Evolutionary conservation across 1,140 invertebrate species (phyloP).

Genomic region (Ceratosolen fusciceps): DNA sequence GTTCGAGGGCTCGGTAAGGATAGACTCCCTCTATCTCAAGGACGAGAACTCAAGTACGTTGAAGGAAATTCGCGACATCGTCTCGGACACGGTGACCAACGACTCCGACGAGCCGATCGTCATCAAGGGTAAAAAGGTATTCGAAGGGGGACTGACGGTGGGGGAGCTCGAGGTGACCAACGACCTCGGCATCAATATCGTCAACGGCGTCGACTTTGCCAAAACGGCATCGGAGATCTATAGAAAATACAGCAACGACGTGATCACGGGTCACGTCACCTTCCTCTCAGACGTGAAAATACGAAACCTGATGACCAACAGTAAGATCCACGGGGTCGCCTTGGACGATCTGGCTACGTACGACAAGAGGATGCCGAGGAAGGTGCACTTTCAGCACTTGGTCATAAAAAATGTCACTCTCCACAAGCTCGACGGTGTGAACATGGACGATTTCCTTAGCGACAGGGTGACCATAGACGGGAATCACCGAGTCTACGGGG

Average conservation of each 20-base stretch:
- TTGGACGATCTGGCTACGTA: conserved; percentile 35
- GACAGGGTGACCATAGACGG: conserved; percentile 55
- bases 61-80: conserved; percentile 50
- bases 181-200: conserved; percentile 46
- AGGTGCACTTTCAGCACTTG: conserved; percentile 55
- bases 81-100: conserved; percentile 54
- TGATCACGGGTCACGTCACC: conserved; percentile 48
- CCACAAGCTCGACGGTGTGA: conserved; percentile 53
- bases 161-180: conserved; percentile 41
- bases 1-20: background rate
- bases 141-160: conserved; percentile 49
- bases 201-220: conserved; percentile 56
- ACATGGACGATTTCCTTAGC: conserved; percentile 55
- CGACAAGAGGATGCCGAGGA: conserved; percentile 51
- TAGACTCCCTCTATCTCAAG: background rate
- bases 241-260: conserved; percentile 51
- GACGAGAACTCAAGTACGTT: background rate
- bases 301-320: conserved; percentile 49
- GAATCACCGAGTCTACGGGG: conserved; percentile 52
- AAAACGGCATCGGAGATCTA: conserved; percentile 54
- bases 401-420: conserved; percentile 51
- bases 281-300: conserved; percentile 52
- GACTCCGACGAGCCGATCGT: conserved; percentile 33
- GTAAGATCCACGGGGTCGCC: conserved; percentile 50
- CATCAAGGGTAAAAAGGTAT: conserved; percentile 55